Conservation (phyloP, 2,888 invertebrate genomes). For the Prosapia bicincta region DNA sequence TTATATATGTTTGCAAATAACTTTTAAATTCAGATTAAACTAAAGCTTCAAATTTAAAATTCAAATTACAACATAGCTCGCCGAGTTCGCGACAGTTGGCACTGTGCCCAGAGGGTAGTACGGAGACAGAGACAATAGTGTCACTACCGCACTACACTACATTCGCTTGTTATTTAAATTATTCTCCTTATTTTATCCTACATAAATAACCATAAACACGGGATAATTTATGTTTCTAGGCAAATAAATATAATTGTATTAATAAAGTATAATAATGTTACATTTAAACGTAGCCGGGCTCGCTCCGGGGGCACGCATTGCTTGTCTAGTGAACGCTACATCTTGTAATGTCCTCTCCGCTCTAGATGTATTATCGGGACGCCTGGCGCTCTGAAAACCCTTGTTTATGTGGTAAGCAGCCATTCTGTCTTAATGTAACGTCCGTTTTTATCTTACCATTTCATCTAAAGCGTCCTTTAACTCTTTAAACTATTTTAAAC, state of each 20-base stretch:
- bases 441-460: too few species aligned
- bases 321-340: not conserved
- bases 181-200: not conserved
- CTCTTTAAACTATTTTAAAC: too few species aligned
- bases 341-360: not conserved
- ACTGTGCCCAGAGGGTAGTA: not conserved
- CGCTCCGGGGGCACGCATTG: not conserved
- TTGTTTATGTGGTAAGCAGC: too few species aligned
- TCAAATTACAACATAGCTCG: not conserved
- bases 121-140: not conserved
- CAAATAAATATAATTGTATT: not conserved
- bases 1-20: not conserved
- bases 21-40: not conserved
- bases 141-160: not conserved
- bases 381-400: too few species aligned
- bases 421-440: too few species aligned
- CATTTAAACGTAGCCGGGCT: not conserved
- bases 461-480: too few species aligned
- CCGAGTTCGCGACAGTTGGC: not conserved
- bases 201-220: not conserved
- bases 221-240: not conserved
- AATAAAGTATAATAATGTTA: not conserved
- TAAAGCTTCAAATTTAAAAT: not conserved
- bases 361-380: not conserved
- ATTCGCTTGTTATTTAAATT: not conserved